Conservation (phyloP, 2,888 invertebrate species). For the Leptinotarsa juncta region DNA sequence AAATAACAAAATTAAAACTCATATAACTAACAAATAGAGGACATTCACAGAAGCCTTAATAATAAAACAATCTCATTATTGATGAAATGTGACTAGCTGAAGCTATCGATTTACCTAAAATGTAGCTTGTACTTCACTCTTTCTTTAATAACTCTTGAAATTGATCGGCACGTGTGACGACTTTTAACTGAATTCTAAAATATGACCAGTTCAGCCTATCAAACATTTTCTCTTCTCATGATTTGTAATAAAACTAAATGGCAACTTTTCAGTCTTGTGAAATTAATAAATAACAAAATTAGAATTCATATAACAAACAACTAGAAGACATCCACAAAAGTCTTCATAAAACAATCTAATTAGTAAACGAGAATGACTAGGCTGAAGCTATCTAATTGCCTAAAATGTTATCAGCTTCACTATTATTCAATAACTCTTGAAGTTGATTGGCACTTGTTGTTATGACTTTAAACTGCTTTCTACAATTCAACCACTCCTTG, state of each 20-base stretch:
- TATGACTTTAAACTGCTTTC: slow-evolving; percentile 37
- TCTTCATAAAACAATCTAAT: too few species aligned
- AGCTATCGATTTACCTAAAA: background rate
- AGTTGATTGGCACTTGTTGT: slow-evolving; percentile 36
- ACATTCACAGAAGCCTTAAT: too few species aligned
- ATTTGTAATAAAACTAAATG: too few species aligned
- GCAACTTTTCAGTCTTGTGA: too few species aligned
- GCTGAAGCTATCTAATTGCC: background rate
- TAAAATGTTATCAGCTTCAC: background rate
- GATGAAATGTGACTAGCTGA: too few species aligned
- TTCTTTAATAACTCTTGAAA: background rate
- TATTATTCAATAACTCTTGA: background rate
- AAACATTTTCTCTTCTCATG: too few species aligned
- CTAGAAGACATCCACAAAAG: background rate
- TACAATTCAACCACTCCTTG: slow-evolving; percentile 34
- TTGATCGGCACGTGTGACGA: slow-evolving; percentile 37
- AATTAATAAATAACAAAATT: too few species aligned
- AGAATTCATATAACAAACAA: background rate
- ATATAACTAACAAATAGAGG: background rate
- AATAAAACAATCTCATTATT: too few species aligned
- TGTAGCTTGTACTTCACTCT: background rate
- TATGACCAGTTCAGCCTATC: slow-evolving; percentile 25
- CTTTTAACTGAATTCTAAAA: slow-evolving; percentile 33
- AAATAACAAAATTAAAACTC: background rate
- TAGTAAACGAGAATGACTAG: too few species aligned